Conservation (phyloP, 2,888 invertebrate genomes). For the Rhagium mordax region DNA sequence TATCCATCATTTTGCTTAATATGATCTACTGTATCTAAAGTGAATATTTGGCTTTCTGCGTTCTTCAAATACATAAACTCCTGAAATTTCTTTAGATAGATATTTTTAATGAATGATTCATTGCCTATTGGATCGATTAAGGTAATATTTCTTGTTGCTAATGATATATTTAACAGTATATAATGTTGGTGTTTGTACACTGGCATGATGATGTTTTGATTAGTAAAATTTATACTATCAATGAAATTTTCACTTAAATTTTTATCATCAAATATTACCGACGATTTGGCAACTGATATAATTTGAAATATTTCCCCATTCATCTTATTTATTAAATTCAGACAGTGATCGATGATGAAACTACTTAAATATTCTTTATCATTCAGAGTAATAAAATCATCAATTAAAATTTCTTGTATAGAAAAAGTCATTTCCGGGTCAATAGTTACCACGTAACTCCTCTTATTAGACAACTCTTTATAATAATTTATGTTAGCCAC, state of each 20-base stretch:
- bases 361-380: conserved; percentile 18
- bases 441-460: conserved; percentile 3
- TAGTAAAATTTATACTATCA: not conserved
- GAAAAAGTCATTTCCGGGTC: not conserved
- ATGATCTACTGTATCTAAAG: not conserved
- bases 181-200: not conserved
- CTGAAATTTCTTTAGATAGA: not conserved
- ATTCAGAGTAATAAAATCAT: conserved; percentile 30
- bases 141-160: not conserved
- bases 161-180: not conserved
- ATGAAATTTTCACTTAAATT: not conserved
- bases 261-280: not conserved
- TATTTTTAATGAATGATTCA: not conserved
- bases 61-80: not conserved
- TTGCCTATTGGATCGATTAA: not conserved
- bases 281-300: conserved; percentile 18
- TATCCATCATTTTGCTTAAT: not conserved
- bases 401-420: conserved; percentile 20
- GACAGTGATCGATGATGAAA: conserved; percentile 32
- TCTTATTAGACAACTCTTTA: not conserved
- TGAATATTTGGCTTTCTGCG: not conserved
- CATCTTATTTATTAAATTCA: conserved; percentile 9
- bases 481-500: conserved; percentile 25
- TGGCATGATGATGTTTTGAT: not conserved
- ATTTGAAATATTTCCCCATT: conserved; percentile 12